A percentile compares a stretch with the other conserved stretches of the same genome.
Evolutionary conservation across 1,140 invertebrate species (phyloP).

Genomic region (Cyclina sinensis): DNA sequence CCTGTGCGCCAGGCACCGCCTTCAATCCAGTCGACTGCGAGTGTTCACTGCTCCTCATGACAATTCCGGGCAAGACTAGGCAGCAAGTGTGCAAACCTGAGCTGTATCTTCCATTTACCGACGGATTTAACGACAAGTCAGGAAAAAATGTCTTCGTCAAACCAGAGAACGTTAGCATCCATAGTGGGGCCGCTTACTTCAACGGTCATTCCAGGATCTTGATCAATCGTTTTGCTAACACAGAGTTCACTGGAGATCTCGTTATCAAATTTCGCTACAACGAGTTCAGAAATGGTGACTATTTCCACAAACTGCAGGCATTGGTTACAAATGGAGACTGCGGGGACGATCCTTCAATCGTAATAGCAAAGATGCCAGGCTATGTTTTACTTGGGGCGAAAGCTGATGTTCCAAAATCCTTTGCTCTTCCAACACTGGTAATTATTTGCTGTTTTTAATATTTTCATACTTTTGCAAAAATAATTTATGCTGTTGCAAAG

Average conservation of each 20-base stretch:
- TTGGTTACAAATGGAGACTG: constrained; percentile 78
- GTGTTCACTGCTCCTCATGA: constrained; percentile 57
- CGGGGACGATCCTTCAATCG: constrained; percentile 72
- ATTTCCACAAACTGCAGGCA: constrained; percentile 65
- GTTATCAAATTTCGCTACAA: constrained; percentile 73
- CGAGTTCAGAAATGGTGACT: constrained; percentile 58
- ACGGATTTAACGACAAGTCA: constrained; percentile 68
- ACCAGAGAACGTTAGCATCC: constrained; percentile 71
- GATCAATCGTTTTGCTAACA: constrained; percentile 75
- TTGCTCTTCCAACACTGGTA: constrained; percentile 57
- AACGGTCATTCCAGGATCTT: constrained; percentile 61
- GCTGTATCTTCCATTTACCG: constrained; percentile 72
- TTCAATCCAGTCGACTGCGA: constrained; percentile 68
- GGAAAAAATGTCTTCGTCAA: constrained; percentile 74
- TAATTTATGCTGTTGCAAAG: too few relatives aligned
- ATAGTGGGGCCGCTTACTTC: constrained; percentile 72
- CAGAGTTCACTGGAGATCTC: constrained; percentile 68
- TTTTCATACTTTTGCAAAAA: background rate
- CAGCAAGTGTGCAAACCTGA: constrained; percentile 72
- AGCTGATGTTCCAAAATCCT: constrained; percentile 16
- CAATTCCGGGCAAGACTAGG: constrained; percentile 17
- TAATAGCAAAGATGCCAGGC: constrained; percentile 67
- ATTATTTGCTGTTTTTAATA: background rate
- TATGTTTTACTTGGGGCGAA: constrained; percentile 56
- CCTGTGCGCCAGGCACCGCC: constrained; percentile 71